Evolutionary conservation across 30 jellyfish, hydroid and myxozoan genomes (phyloP).

Genomic region (Turritopsis rubra): DNA sequence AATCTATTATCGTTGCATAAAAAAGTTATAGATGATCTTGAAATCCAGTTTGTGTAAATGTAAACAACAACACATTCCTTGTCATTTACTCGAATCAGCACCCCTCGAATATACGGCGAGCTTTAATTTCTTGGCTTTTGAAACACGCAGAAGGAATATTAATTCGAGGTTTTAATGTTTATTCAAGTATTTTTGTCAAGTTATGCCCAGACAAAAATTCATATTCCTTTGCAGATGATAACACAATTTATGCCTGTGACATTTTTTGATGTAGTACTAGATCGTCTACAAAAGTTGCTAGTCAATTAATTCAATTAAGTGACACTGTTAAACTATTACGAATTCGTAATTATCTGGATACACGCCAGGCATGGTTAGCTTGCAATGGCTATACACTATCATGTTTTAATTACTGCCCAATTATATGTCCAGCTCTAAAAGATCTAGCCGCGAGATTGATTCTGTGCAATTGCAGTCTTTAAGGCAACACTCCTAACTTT

Average conservation of each 20-base stretch:
- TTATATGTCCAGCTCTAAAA: not conserved
- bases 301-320: not conserved
- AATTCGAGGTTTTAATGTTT: not conserved
- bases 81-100: not conserved
- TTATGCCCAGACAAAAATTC: not conserved
- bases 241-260: not conserved
- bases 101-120: not conserved
- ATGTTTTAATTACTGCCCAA: not conserved
- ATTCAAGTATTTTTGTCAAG: not conserved
- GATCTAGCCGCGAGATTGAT: not conserved
- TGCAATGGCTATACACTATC: not conserved
- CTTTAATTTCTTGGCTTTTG: not conserved
- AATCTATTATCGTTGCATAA: not conserved
- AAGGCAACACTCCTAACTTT: not conserved
- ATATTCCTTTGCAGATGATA: not conserved
- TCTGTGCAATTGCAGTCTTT: not conserved
- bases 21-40: not conserved
- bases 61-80: no score
- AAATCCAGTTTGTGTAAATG: not conserved
- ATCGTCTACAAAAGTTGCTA: not conserved
- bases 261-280: not conserved
- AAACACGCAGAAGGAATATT: not conserved
- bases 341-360: not conserved
- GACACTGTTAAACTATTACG: not conserved
- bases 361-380: not conserved